Evolutionary conservation across 2,797 vertebrate genomes (phyloP).

Genomic region (Mormyrops boulengeri): DNA sequence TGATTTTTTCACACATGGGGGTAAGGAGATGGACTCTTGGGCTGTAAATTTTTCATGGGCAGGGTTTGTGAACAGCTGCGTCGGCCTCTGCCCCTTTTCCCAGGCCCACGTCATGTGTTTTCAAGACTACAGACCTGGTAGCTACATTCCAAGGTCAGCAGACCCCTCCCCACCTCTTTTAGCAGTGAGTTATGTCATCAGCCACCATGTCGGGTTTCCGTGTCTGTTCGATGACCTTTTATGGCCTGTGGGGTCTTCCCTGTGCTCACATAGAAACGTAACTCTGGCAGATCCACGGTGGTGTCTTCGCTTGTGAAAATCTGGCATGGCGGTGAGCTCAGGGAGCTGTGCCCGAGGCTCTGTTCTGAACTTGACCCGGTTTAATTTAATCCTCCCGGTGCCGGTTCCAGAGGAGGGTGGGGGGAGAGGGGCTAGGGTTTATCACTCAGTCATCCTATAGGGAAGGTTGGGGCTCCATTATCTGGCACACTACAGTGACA

Average conservation of each 20-base stretch:
- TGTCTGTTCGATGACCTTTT: not conserved
- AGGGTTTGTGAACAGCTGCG: not conserved
- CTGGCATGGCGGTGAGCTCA: not conserved
- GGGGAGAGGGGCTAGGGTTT: not conserved
- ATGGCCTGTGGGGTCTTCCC: not conserved
- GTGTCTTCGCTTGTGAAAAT: not conserved
- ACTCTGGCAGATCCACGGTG: not conserved
- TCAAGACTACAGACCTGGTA: not conserved
- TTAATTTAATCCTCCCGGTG: not conserved
- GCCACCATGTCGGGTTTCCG: not conserved
- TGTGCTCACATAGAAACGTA: not conserved
- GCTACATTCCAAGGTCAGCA: not conserved
- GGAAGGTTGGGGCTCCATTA: not conserved
- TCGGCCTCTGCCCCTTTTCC: not conserved
- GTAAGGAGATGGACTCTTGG: not conserved
- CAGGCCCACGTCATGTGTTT: not conserved
- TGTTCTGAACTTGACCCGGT: not conserved
- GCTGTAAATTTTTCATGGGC: not conserved
- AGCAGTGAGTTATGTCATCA: not conserved
- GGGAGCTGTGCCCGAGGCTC: not conserved
- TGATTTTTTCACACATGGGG: not conserved
- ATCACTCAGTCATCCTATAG: not conserved
- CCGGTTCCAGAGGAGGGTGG: not conserved
- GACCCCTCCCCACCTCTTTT: not conserved
- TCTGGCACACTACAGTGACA: not conserved